Conservation (phyloP, 2,113 vertebrate genomes). For the Apaloderma vittatum region DNA sequence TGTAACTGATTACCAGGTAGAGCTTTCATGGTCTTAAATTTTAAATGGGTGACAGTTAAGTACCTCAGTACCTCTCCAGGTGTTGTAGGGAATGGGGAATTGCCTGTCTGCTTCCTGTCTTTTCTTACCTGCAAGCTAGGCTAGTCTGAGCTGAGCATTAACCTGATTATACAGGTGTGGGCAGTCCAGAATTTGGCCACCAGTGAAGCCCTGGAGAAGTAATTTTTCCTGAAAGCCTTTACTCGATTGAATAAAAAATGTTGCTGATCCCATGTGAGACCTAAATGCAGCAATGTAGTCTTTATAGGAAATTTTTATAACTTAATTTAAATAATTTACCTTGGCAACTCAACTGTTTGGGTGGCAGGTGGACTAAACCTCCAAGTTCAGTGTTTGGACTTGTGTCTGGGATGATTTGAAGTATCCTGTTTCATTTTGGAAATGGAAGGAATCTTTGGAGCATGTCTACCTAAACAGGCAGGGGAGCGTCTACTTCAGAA, state of each 20-base stretch:
- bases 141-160: conserved; percentile 50
- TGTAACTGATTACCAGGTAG: not conserved
- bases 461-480: conserved; percentile 17
- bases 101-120: conserved; percentile 49
- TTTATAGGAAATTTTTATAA: conserved; percentile 19
- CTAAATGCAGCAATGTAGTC: not conserved
- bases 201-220: not conserved
- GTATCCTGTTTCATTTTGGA: conserved; percentile 48
- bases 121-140: conserved; percentile 47
- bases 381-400: conserved; percentile 23
- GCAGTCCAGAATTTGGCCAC: conserved; percentile 14
- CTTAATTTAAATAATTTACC: conserved; percentile 42
- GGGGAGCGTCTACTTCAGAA: not conserved
- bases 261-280: not conserved
- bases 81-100: conserved; percentile 43
- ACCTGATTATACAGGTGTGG: not conserved
- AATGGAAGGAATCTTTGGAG: conserved; percentile 53
- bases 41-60: not conserved
- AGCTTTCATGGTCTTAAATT: conserved; percentile 22
- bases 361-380: conserved; percentile 59
- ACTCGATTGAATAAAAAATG: not conserved
- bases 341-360: conserved; percentile 28
- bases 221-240: not conserved
- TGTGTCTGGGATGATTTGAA: conserved; percentile 35
- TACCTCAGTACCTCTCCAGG: not conserved